Conservation (phyloP, 2,113 vertebrate species). For the Indri indri region DNA sequence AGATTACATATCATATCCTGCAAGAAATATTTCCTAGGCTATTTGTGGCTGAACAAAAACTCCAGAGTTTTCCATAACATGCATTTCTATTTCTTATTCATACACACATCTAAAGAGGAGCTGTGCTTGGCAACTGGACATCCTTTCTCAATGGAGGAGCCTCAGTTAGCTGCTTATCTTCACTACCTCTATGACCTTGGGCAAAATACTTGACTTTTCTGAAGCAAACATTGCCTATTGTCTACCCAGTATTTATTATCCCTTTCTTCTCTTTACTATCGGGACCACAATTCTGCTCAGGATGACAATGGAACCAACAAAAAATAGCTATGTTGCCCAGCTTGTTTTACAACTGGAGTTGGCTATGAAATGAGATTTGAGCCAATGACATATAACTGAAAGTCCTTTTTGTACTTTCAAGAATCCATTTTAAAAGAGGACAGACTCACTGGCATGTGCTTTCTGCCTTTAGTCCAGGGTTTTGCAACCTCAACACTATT, state of each 20-base stretch:
- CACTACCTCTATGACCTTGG: not conserved
- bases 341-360: not conserved
- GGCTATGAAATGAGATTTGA: not conserved
- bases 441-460: not conserved
- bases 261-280: not conserved
- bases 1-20: not conserved
- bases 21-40: not conserved
- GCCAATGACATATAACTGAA: not conserved
- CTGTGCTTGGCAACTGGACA: not conserved
- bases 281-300: not conserved
- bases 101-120: not conserved
- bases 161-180: not conserved
- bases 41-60: not conserved
- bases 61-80: constrained; percentile 28
- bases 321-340: not conserved
- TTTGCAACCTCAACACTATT: not conserved
- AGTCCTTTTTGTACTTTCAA: not conserved
- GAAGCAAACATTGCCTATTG: not conserved
- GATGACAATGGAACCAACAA: not conserved
- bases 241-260: not conserved
- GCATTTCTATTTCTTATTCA: not conserved
- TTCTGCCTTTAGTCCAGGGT: not conserved
- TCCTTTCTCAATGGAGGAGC: not conserved
- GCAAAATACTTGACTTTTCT: not conserved
- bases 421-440: not conserved